A percentile compares a stretch with the other conserved stretches of the same genome.
These are phyloP conservation scores for Cariama cristata DNA, from an alignment of 2,113 vertebrate species.

Conservation along the genomic window DNA sequence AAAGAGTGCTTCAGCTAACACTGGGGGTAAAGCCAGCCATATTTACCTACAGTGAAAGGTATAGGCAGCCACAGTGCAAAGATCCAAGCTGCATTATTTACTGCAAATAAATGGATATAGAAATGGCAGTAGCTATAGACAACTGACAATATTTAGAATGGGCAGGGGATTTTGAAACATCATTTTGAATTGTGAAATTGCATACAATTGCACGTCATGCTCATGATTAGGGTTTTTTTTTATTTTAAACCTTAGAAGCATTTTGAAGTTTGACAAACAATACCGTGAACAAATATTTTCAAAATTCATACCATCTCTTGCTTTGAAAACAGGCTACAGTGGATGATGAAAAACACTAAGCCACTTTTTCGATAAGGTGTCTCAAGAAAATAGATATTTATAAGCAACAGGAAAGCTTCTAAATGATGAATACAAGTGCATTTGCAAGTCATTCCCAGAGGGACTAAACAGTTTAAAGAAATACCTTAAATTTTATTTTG, in stretches of 20 bases:
- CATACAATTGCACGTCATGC: not conserved
- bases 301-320: not conserved
- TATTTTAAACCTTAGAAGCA: not conserved
- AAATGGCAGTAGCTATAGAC: not conserved
- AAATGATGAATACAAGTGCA: not conserved
- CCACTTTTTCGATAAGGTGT: not conserved
- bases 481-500: slow-evolving; percentile 16
- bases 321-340: not conserved
- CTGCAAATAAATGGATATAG: not conserved
- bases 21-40: not conserved
- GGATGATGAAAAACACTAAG: not conserved
- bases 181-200: not conserved
- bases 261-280: not conserved
- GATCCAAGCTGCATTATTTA: not conserved
- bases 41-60: not conserved
- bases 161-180: not conserved
- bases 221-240: not conserved
- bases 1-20: not conserved
- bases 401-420: slow-evolving; percentile 6
- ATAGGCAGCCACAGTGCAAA: not conserved
- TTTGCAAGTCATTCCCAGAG: slow-evolving; percentile 14
- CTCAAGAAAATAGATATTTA: slow-evolving; percentile 21
- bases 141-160: not conserved
- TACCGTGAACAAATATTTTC: not conserved
- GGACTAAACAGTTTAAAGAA: not conserved